phyloP scores from a whole-genome alignment of 1,140 invertebrate genomes.

The Eupristina koningsbergeri region DNA sequence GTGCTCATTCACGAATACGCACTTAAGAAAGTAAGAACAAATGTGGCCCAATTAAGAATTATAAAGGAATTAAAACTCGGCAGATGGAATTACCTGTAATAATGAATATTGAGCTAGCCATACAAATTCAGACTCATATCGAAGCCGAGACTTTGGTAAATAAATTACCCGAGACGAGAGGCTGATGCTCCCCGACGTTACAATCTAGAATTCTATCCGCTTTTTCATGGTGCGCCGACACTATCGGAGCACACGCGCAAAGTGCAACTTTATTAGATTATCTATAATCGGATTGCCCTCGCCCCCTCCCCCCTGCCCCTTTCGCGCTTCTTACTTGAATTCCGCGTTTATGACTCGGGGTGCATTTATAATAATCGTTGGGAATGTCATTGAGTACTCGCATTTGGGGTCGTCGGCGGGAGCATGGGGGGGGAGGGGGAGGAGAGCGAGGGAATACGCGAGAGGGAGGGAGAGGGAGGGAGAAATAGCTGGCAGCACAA shows the following conservation, averaged over 20 bases:
- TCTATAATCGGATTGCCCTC: not conserved
- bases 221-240: not conserved
- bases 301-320: not conserved
- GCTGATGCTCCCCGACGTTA: not conserved
- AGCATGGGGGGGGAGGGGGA: too few relatives aligned
- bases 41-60: too few relatives aligned
- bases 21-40: too few relatives aligned
- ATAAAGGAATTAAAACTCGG: too few relatives aligned
- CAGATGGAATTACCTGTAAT: not conserved
- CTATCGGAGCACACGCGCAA: not conserved
- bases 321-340: not conserved
- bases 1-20: too few relatives aligned
- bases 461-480: not conserved
- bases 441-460: not conserved
- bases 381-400: not conserved
- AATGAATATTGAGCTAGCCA: not conserved
- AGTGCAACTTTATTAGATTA: conserved; percentile 4
- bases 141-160: not conserved
- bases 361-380: not conserved
- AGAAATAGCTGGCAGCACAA: not conserved
- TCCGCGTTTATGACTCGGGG: not conserved
- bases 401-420: not conserved
- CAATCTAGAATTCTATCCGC: not conserved
- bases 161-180: not conserved
- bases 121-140: not conserved